Percentiles rank a stretch among this genome's conserved stretches.
These are phyloP conservation scores for Calidris pugnax DNA, from an alignment of 2,113 vertebrate species.

Conservation along the genomic window DNA sequence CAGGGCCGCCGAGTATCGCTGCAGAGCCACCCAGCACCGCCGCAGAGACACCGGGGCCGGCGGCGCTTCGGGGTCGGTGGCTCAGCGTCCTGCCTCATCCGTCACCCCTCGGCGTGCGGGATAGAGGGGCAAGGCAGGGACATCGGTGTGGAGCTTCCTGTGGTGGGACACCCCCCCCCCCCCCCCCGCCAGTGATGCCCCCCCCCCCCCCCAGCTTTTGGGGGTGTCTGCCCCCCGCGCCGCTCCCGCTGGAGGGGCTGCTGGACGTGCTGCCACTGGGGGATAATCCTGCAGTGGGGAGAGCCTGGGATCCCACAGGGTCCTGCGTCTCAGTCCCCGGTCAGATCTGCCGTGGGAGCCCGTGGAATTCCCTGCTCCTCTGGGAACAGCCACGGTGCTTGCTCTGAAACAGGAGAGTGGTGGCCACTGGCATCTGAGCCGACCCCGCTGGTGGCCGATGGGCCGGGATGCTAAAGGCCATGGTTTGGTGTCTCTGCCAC, in stretches of 20 bases:
- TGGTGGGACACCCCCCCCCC: rapidly evolving
- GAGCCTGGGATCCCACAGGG: background rate
- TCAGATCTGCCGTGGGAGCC: background rate
- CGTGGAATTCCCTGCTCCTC: rapidly evolving
- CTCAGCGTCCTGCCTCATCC: background rate
- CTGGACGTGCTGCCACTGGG: background rate
- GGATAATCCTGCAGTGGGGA: rapidly evolving
- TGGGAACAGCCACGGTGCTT: background rate
- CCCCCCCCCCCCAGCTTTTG: background rate
- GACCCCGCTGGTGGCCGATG: rapidly evolving
- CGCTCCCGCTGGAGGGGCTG: background rate
- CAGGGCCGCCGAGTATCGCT: background rate
- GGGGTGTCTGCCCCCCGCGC: rapidly evolving
- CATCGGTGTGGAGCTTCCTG: rapidly evolving
- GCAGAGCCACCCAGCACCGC: rapidly evolving
- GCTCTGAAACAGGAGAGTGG: rapidly evolving
- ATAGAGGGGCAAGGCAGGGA: rapidly evolving
- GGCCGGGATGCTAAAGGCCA: background rate
- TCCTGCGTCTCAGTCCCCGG: background rate
- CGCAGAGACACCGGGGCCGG: rapidly evolving
- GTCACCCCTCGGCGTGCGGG: rapidly evolving
- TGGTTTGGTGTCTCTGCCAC: rapidly evolving
- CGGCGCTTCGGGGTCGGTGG: rapidly evolving
- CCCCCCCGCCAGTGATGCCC: no score
- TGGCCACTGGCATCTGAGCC: background rate